Percentiles rank a stretch among this genome's conserved stretches.
Evolutionary conservation across 2,888 invertebrate genomes (phyloP).

Genomic region (Agriopis marginaria): DNA sequence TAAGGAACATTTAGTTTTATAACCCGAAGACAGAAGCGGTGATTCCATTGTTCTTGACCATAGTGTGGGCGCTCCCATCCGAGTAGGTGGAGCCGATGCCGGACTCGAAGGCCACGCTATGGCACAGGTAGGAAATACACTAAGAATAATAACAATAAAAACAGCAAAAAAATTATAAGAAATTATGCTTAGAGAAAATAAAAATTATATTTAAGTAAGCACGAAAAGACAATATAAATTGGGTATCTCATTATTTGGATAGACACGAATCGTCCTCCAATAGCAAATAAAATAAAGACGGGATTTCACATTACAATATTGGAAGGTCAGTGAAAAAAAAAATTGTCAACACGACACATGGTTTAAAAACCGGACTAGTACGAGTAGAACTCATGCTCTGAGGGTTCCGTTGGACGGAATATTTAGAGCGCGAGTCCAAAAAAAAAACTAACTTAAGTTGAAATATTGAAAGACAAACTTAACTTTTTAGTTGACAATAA

Average conservation of each 20-base stretch:
- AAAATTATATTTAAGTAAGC: too few relatives aligned
- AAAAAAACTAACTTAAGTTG: too few relatives aligned
- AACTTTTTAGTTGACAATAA: too few relatives aligned
- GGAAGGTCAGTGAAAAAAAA: neutral
- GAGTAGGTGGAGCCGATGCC: constrained; percentile 63
- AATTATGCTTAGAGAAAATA: too few relatives aligned
- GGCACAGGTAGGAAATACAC: constrained; percentile 18
- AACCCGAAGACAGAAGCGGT: constrained; percentile 41
- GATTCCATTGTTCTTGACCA: constrained; percentile 57
- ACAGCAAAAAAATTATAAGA: too few relatives aligned
- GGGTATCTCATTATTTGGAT: neutral
- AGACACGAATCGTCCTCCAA: neutral
- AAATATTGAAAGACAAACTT: too few relatives aligned
- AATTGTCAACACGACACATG: neutral
- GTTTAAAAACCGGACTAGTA: too few relatives aligned
- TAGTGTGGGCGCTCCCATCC: constrained; percentile 68
- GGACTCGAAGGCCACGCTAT: constrained; percentile 59
- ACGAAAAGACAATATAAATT: neutral
- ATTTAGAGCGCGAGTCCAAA: too few relatives aligned
- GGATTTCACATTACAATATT: neutral
- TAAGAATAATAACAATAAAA: neutral
- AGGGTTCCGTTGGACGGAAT: too few relatives aligned
- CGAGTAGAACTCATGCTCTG: too few relatives aligned
- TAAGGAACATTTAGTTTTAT: constrained; percentile 35
- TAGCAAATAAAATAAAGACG: neutral